phyloP scores from a whole-genome alignment of 2,888 invertebrate genomes.

The Eupsilia transversa region DNA sequence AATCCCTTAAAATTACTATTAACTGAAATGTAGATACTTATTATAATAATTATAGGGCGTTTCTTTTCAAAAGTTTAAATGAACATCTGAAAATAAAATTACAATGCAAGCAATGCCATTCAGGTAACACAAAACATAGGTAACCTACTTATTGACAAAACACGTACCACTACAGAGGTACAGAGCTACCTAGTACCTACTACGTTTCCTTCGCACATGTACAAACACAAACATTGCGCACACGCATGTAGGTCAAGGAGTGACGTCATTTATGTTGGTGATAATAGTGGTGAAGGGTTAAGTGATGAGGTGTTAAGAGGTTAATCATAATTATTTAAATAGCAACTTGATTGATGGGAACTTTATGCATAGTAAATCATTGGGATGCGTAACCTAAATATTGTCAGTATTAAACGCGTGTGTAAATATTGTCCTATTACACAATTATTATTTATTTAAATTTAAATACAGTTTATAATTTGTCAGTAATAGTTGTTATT shows the following conservation, averaged over 20 bases:
- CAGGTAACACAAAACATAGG: constrained; percentile 22
- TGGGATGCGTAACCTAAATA: background rate
- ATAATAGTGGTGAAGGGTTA: constrained; percentile 21
- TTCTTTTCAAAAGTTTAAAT: background rate
- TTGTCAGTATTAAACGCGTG: background rate
- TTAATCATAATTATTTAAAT: background rate
- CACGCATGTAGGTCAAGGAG: constrained; percentile 40
- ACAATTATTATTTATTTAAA: too few relatives aligned
- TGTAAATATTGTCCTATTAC: background rate
- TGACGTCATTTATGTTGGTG: constrained; percentile 15
- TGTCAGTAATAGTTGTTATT: background rate
- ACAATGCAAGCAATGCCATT: background rate
- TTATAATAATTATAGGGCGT: too few relatives aligned
- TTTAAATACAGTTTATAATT: too few relatives aligned
- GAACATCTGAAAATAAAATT: background rate
- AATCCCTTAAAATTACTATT: too few relatives aligned
- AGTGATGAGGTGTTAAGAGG: constrained; percentile 31
- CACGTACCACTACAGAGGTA: background rate
- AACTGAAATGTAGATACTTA: too few relatives aligned
- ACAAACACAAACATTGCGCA: constrained; percentile 36
- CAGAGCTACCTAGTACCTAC: background rate
- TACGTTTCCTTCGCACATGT: constrained; percentile 31
- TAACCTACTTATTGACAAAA: constrained; percentile 19
- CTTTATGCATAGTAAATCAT: constrained; percentile 3
- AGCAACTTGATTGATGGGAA: constrained; percentile 8